phyloP scores from a whole-genome alignment of 2,113 vertebrate species.

The Eolophus roseicapilla region DNA sequence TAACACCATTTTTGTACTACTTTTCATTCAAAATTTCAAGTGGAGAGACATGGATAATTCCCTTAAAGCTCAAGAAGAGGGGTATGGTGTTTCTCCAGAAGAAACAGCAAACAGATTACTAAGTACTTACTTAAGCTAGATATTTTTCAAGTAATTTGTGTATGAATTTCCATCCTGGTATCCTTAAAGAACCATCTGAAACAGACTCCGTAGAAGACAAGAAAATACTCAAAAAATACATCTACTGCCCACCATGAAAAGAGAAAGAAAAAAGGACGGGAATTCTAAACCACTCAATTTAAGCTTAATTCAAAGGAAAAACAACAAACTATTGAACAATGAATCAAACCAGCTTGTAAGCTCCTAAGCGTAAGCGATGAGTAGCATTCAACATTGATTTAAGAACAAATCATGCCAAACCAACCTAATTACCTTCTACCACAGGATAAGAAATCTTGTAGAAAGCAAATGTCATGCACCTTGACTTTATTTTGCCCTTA shows the following conservation, averaged over 20 bases:
- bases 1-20: slow-evolving; percentile 11
- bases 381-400: neutral
- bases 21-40: slow-evolving; percentile 32
- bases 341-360: neutral
- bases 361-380: neutral
- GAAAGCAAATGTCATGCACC: neutral
- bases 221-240: neutral
- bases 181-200: neutral
- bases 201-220: neutral
- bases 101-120: neutral
- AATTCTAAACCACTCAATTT: neutral
- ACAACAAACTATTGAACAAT: neutral
- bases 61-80: neutral
- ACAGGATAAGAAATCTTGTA: neutral
- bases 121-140: neutral
- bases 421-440: neutral
- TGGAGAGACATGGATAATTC: neutral
- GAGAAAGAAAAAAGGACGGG: neutral
- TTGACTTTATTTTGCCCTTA: neutral
- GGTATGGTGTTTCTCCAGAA: neutral
- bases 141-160: neutral
- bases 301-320: neutral
- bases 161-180: neutral
- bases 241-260: neutral
- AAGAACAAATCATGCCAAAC: neutral